Percentiles rank a stretch among this genome's conserved stretches.
Conservation (phyloP, 2,888 invertebrate genomes). For the Agrilus biguttatus region DNA sequence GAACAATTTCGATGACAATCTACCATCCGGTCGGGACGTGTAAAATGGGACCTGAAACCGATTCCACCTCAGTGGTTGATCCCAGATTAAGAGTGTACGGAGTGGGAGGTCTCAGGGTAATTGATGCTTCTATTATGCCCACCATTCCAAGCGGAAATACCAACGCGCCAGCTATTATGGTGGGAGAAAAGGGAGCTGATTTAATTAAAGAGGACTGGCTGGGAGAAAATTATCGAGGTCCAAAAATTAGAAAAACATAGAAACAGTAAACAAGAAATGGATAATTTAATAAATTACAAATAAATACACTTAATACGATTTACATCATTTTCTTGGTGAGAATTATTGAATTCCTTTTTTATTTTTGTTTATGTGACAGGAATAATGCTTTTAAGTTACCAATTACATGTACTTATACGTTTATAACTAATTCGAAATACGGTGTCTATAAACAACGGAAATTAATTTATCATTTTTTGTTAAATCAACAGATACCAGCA, state of each 20-base stretch:
- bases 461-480: too few species aligned
- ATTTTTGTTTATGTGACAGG: too few species aligned
- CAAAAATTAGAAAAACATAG: background rate
- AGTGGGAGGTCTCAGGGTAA: conserved; percentile 60
- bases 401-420: too few species aligned
- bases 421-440: too few species aligned
- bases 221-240: conserved; percentile 4
- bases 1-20: conserved; percentile 79
- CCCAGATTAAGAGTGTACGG: conserved; percentile 65
- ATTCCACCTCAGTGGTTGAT: conserved; percentile 69
- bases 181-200: conserved; percentile 79
- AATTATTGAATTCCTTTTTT: too few species aligned
- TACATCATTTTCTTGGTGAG: too few species aligned
- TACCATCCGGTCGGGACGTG: conserved; percentile 81
- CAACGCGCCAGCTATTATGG: conserved; percentile 85
- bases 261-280: too few species aligned
- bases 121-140: conserved; percentile 83
- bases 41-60: conserved; percentile 75
- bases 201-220: conserved; percentile 75
- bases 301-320: too few species aligned
- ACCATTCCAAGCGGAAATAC: conserved; percentile 80
- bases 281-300: too few species aligned
- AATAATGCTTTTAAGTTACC: too few species aligned
- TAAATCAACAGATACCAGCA: too few species aligned
- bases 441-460: too few species aligned